These are phyloP conservation scores for Cricetomys ansorgei DNA, from an alignment of 2,113 vertebrate genomes.

Conservation along the genomic window DNA sequence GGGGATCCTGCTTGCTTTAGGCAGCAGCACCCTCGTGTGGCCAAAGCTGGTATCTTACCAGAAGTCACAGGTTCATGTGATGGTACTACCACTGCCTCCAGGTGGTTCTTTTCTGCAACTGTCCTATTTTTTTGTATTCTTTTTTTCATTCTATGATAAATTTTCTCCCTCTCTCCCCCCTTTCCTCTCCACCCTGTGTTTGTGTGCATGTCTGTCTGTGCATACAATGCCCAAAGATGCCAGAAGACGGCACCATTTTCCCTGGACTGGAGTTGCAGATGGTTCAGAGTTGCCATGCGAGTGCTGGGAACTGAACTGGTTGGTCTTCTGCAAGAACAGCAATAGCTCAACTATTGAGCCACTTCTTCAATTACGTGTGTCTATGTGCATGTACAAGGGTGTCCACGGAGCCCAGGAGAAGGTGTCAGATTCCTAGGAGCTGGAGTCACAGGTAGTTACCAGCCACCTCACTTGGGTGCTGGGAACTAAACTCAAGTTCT, in stretches of 20 bases:
- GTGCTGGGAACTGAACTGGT: not conserved
- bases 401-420: not conserved
- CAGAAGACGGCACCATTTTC: not conserved
- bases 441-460: too few relatives aligned
- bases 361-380: not conserved
- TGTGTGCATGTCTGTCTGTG: not conserved
- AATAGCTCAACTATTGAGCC: not conserved
- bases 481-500: not conserved
- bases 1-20: not conserved
- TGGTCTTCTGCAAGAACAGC: not conserved
- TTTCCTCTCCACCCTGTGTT: too few relatives aligned
- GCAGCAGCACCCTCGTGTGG: constrained; percentile 69
- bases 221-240: not conserved
- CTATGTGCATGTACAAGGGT: not conserved
- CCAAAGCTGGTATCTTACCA: not conserved
- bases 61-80: not conserved
- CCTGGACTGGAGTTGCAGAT: not conserved
- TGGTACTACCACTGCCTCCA: too few relatives aligned
- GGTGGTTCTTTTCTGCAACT: too few relatives aligned
- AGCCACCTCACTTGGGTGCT: not conserved
- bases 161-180: too few relatives aligned
- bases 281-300: not conserved
- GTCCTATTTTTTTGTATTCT: not conserved
- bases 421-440: not conserved
- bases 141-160: not conserved